Conservation (phyloP, 2,113 vertebrate species). For the Synchiropus splendidus region DNA sequence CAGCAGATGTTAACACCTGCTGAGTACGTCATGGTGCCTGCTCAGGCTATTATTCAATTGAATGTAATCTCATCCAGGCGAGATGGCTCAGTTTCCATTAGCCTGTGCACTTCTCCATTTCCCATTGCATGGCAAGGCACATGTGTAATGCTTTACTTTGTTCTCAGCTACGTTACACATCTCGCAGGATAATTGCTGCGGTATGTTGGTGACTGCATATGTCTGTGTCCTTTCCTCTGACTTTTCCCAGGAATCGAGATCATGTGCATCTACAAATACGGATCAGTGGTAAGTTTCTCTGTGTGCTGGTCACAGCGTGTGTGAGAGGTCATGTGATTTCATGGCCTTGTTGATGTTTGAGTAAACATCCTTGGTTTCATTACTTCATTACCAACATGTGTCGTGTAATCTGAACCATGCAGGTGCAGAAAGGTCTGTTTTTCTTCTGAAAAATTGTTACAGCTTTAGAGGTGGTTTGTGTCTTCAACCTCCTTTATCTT, state of each 20-base stretch:
- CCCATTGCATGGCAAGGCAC: conserved; percentile 36
- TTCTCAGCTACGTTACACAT: conserved; percentile 43
- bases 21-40: conserved; percentile 15
- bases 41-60: conserved; percentile 26
- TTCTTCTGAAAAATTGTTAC: no score
- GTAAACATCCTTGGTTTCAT: conserved; percentile 18
- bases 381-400: conserved; percentile 23
- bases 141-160: conserved; percentile 56
- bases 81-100: conserved; percentile 28
- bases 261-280: conserved; percentile 96
- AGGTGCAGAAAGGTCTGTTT: neutral
- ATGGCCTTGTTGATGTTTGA: conserved; percentile 27
- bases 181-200: conserved; percentile 53
- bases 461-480: no score
- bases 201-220: conserved; percentile 54
- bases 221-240: conserved; percentile 49
- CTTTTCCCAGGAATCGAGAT: conserved; percentile 87
- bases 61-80: conserved; percentile 20
- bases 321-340: no score
- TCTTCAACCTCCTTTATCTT: no score
- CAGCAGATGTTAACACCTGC: conserved; percentile 35
- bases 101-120: conserved; percentile 20
- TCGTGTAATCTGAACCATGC: conserved; percentile 4
- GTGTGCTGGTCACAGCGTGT: no score
- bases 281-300: conserved; percentile 81